phyloP scores from a whole-genome alignment of 1,140 invertebrate genomes.

The Drosophila kepulauana region DNA sequence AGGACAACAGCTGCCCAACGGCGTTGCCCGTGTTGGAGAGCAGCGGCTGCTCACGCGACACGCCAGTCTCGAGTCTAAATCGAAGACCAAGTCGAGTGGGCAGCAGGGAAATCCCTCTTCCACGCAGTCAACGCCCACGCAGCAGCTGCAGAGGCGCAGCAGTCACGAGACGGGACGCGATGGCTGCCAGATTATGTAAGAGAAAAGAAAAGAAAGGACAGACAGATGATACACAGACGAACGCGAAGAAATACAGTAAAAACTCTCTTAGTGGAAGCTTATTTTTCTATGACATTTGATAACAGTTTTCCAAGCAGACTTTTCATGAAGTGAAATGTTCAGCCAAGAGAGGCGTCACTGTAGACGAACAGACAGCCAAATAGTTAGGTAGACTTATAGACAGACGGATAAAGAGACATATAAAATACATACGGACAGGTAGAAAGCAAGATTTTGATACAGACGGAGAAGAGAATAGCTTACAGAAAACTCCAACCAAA shows the following conservation, averaged over 20 bases:
- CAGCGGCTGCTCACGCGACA: constrained; percentile 71
- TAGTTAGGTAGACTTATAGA: too few species aligned
- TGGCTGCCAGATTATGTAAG: constrained; percentile 68
- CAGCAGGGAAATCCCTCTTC: constrained; percentile 46
- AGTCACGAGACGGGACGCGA: constrained; percentile 55
- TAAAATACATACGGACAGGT: too few species aligned
- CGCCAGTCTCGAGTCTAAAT: constrained; percentile 67
- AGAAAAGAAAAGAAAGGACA: neutral
- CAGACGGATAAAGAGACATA: too few species aligned
- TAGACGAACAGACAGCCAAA: too few species aligned
- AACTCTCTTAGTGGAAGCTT: too few species aligned
- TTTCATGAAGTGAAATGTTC: too few species aligned
- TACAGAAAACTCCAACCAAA: too few species aligned
- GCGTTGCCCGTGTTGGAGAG: constrained; percentile 48
- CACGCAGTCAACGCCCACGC: constrained; percentile 63
- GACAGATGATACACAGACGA: neutral
- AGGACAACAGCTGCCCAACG: constrained; percentile 59
- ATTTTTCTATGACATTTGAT: too few species aligned
- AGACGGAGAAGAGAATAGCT: too few species aligned
- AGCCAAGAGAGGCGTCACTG: too few species aligned
- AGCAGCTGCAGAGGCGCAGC: constrained; percentile 49
- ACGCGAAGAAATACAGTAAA: neutral
- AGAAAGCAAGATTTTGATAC: too few species aligned
- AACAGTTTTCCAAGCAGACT: too few species aligned
- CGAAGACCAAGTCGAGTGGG: constrained; percentile 43